A percentile compares a stretch with the other conserved stretches of the same genome.
Evolutionary conservation across 1,140 invertebrate genomes (phyloP).

Genomic region (Zaprionus nigranus): DNA sequence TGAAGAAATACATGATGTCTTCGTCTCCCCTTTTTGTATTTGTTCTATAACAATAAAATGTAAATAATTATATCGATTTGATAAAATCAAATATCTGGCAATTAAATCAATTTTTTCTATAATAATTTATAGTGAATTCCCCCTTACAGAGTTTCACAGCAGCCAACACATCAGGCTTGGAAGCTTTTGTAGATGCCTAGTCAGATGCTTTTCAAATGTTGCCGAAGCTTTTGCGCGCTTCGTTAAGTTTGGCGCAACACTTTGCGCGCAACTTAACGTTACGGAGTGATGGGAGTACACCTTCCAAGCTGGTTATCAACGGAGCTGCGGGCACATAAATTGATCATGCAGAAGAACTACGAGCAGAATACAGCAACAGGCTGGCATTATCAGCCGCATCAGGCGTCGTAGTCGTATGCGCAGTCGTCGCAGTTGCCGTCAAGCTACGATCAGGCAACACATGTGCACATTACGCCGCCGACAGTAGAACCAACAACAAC

Average conservation of each 20-base stretch:
- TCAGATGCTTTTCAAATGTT: slow-evolving; percentile 12
- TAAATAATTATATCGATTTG: no score
- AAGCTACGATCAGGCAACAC: slow-evolving; percentile 73
- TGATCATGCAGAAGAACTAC: slow-evolving; percentile 18
- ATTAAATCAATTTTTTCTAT: no score
- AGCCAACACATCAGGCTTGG: neutral
- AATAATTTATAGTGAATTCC: no score
- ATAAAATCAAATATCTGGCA: no score
- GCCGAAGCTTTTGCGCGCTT: neutral
- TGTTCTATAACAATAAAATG: no score
- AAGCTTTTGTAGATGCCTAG: neutral
- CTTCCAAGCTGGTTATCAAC: slow-evolving; percentile 16
- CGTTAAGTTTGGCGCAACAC: neutral
- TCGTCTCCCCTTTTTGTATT: no score
- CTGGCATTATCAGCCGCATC: slow-evolving; percentile 7
- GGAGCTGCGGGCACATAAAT: slow-evolving; percentile 21
- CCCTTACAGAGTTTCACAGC: neutral
- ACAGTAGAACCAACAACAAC: slow-evolving; percentile 36
- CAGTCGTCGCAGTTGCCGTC: slow-evolving; percentile 54
- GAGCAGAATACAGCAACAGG: neutral
- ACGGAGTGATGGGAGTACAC: slow-evolving; percentile 8
- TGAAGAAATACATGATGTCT: no score
- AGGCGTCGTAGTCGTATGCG: slow-evolving; percentile 30
- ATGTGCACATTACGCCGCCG: slow-evolving; percentile 30
- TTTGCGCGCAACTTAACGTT: neutral